phyloP scores from a whole-genome alignment of 2,888 invertebrate genomes.

The Ophioninae sp. region DNA sequence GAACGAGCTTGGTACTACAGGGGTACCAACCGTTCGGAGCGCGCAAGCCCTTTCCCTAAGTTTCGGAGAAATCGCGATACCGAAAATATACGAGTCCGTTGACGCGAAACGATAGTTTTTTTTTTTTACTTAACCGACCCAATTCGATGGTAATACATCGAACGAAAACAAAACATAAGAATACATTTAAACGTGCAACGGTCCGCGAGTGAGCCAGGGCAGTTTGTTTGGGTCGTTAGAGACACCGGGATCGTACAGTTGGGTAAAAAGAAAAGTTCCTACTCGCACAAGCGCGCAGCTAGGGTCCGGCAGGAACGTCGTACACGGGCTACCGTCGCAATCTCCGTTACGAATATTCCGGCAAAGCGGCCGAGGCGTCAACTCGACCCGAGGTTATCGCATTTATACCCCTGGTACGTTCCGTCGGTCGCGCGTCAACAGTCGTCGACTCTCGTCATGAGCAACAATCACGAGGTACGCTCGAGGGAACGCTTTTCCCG shows the following conservation, averaged over 20 bases:
- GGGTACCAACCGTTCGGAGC: conserved; percentile 33
- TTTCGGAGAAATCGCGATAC: too few relatives aligned
- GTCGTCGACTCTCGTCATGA: conserved; percentile 17
- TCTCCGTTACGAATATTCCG: too few relatives aligned
- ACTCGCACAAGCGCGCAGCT: not conserved
- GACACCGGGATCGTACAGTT: not conserved
- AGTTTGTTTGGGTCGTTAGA: not conserved
- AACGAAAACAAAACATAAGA: not conserved
- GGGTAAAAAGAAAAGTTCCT: conserved; percentile 17
- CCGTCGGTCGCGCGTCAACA: not conserved
- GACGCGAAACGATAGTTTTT: not conserved
- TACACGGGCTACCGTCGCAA: too few relatives aligned
- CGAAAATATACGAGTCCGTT: not conserved
- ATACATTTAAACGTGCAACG: not conserved
- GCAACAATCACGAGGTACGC: conserved; percentile 22
- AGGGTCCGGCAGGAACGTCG: too few relatives aligned
- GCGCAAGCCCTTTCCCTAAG: not conserved
- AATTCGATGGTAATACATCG: not conserved
- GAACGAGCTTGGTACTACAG: conserved; percentile 38
- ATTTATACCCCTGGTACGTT: too few relatives aligned
- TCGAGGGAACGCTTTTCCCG: too few relatives aligned
- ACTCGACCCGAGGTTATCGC: too few relatives aligned
- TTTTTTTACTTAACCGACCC: not conserved
- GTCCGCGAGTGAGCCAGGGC: not conserved
- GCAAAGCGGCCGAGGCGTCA: too few relatives aligned